These are phyloP conservation scores for Pachyuromys duprasi DNA, from an alignment of 2,797 vertebrate species.

Conservation along the genomic window DNA sequence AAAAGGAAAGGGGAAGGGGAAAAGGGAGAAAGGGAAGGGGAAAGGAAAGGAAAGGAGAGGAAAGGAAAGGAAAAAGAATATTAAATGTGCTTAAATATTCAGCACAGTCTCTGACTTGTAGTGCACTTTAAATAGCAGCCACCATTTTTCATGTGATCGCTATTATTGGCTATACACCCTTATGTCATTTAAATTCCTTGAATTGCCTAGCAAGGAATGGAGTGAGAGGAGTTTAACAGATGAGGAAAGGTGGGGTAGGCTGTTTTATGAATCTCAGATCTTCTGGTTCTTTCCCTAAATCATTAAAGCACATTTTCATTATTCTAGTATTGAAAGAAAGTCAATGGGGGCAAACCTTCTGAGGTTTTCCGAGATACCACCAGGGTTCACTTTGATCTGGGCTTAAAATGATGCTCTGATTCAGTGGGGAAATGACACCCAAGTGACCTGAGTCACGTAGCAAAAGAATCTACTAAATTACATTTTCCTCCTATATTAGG, in stretches of 20 bases:
- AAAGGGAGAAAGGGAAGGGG: no score
- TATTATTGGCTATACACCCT: background rate
- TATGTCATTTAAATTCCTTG: background rate
- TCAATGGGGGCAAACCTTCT: background rate
- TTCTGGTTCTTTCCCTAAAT: slow-evolving; percentile 17
- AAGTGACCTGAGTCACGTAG: background rate
- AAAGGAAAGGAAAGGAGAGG: no score
- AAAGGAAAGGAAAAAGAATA: no score
- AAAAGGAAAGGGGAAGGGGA: no score
- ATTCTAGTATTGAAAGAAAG: slow-evolving; percentile 28
- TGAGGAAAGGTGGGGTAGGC: fast-evolving
- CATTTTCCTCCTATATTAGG: background rate
- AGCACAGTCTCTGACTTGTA: background rate
- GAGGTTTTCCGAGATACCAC: background rate
- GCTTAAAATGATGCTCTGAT: background rate
- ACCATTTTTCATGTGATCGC: background rate
- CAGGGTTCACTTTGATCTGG: background rate
- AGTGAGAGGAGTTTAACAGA: background rate
- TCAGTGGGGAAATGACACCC: background rate
- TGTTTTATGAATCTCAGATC: background rate
- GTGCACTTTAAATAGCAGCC: background rate
- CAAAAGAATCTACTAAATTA: background rate
- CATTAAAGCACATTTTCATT: background rate
- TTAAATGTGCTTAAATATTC: background rate
- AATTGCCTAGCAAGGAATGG: background rate